Base-by-base conservation (phyloP, 2,113 vertebrate species). In the Syngnathus scovelli region DNA sequence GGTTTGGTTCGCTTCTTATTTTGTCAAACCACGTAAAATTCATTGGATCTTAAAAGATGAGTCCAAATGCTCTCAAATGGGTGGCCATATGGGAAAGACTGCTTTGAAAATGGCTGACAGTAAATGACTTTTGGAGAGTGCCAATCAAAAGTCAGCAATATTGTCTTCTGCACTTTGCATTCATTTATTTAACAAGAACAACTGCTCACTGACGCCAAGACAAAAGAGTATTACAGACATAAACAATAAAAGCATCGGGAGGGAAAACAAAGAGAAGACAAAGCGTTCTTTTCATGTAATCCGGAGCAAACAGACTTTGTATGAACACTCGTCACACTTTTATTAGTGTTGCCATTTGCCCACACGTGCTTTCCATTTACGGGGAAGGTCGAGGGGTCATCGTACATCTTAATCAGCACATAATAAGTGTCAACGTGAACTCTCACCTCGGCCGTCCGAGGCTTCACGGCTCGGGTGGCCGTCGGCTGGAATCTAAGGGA, bases 281-380 rank as follows among this genome's bases (percentile, higher is more conserved):
- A 55, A 74, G 38, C 52, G 16, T 6, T 10, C 6, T 61, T 70
- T 76, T 82, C 48, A 66, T 63, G 15, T 56, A 71, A 56, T 69
- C 67, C 76, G 33, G 67, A 54, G 64, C 51, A 66, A 49, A 66
- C 6, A 18, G 68, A 68, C 43, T 36, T 56, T 63, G 36, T 66
- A 68, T 56, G 13, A 76, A 70, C 19, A 59, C 61, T 70, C 56
- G 68, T 59, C 21, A 54, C 33, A 69, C 58, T 78, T 81, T 75
- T 83, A 76, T 81, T 78, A 77, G 77, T 77, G 70, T 72, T 39
- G 55, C 70, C 16, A 69, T 83, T 69, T 61, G 66, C 76, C 67
- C 85, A 82, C 89, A 90, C 64, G 44, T 89, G 89, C 81, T 90
- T 87, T 74, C 21, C 69, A 87, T 90, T 86, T 72, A 63, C 70